Evolutionary conservation across 2,888 invertebrate species (phyloP), one percentile per base, ranked within the genome.

Genomic region (Fragum whitleyi): DNA sequence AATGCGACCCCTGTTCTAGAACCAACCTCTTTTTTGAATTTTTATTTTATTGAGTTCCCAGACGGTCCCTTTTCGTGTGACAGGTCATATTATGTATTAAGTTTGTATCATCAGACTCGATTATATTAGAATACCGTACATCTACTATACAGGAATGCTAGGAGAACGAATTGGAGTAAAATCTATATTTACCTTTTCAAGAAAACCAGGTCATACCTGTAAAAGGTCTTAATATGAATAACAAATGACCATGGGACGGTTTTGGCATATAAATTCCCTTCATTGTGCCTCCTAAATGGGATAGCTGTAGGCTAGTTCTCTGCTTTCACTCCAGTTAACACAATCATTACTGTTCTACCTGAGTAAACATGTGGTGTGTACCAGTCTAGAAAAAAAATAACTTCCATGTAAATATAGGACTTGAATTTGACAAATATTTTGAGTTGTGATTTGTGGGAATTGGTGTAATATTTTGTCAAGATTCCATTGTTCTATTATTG

Each of bases 221-320:
- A 19, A 9, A 47, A n/a, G 14, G 47, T 9, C 47, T 19, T 47
- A n/a, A n/a, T 47, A 19, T 47, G 47, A 47, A 47, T 47, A 47
- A 47, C 47, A 47, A 47, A 47, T 47, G 47, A 47, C 47, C 47
- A 14, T 47, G 47, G 47, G 19, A 19, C n/a, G 2, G 14, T n/a
- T 47, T 47, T 47, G 3, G 19, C 47, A 47, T 47, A 47, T 47
- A 47, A 47, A 32, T 55, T 69, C 79, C 85, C 85, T 69, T 42
- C 72, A 42, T 67, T 67, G 79, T 69, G 81, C 85, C 85, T 68
- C 85, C 32, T 11, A 68, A 47, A 69, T 76, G 71, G 51, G 73
- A 81, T 79, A 65, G 81, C 85, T 79, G 62, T 73, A 82, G 85
- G 85, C 85, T 74, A 73, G 72, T 80, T 78, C 83, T 78, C 77